phyloP scores from a whole-genome alignment of 2,113 vertebrate species.

The Blennius ocellaris region DNA sequence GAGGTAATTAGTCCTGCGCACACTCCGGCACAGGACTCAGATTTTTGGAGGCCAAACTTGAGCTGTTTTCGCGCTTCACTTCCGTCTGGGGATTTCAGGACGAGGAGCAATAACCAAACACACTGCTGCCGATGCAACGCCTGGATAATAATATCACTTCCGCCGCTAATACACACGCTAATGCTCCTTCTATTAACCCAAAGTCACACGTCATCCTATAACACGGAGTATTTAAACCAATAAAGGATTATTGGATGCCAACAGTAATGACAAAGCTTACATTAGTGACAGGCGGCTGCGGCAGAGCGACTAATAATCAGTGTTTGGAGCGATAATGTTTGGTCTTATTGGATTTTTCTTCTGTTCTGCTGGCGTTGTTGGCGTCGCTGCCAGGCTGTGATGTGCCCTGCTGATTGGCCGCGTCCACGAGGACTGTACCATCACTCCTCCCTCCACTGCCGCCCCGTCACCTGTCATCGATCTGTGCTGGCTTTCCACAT shows the following conservation, averaged over 20 bases:
- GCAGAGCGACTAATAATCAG: constrained; percentile 31
- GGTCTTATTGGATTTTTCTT: constrained; percentile 32
- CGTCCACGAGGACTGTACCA: constrained; percentile 51
- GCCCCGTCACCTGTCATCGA: constrained; percentile 71
- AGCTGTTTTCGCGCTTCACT: constrained; percentile 22
- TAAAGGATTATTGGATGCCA: constrained; percentile 4
- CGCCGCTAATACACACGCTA: not conserved
- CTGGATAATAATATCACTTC: constrained; percentile 15
- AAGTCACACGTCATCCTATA: not conserved
- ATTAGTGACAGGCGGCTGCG: constrained; percentile 8
- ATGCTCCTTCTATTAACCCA: not conserved
- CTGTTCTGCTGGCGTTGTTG: constrained; percentile 1
- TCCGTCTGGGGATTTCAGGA: constrained; percentile 43
- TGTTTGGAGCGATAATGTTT: constrained; percentile 37
- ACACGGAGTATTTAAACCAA: constrained; percentile 1
- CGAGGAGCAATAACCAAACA: constrained; percentile 11
- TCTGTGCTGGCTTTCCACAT: constrained; percentile 46
- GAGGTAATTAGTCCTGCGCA: constrained; percentile 76
- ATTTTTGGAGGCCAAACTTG: constrained; percentile 52
- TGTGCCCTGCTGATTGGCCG: constrained; percentile 28
- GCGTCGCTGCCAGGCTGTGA: constrained; percentile 2
- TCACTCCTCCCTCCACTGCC: constrained; percentile 62
- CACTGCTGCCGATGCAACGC: constrained; percentile 42
- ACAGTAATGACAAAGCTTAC: not conserved
- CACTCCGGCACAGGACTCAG: constrained; percentile 38